Conservation (phyloP, 2,797 vertebrate species). For the Coranthus polyacanthus region DNA sequence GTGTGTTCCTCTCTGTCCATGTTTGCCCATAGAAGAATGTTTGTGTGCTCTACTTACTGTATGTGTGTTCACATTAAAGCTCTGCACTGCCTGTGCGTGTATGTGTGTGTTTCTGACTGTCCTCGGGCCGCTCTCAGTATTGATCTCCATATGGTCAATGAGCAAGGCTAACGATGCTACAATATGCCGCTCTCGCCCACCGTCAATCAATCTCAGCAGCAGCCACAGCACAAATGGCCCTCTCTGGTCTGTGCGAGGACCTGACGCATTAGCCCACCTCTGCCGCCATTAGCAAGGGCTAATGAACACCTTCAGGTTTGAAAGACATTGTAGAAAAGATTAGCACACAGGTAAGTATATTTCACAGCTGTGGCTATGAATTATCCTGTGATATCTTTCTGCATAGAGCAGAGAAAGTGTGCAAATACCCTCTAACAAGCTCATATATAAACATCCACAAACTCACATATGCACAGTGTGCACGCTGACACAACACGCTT, state of each 20-base stretch:
- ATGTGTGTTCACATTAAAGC: constrained; percentile 14
- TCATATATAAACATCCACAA: constrained; percentile 16
- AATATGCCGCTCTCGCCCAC: constrained; percentile 68
- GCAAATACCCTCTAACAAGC: constrained; percentile 19
- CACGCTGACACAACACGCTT: constrained; percentile 4
- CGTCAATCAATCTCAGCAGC: constrained; percentile 72
- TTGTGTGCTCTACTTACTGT: constrained; percentile 21
- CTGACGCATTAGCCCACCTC: constrained; percentile 57
- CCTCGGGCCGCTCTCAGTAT: constrained; percentile 73
- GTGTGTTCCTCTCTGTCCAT: constrained; percentile 27
- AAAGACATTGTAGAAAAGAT: constrained; percentile 29
- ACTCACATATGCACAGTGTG: background rate
- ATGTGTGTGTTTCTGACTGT: constrained; percentile 50
- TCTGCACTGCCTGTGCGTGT: constrained; percentile 12
- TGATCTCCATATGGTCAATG: constrained; percentile 80
- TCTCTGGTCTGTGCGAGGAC: constrained; percentile 39
- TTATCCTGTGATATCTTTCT: constrained; percentile 14
- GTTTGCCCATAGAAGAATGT: constrained; percentile 49
- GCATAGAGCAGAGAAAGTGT: background rate
- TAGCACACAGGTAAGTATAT: constrained; percentile 21
- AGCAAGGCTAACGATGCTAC: constrained; percentile 77
- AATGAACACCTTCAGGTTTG: constrained; percentile 47
- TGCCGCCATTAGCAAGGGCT: constrained; percentile 42
- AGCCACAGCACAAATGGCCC: constrained; percentile 56
- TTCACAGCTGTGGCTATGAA: constrained; percentile 12